These are phyloP conservation scores for Megalurothrips usitatus DNA, from an alignment of 2,888 invertebrate genomes.

Conservation along the genomic window DNA sequence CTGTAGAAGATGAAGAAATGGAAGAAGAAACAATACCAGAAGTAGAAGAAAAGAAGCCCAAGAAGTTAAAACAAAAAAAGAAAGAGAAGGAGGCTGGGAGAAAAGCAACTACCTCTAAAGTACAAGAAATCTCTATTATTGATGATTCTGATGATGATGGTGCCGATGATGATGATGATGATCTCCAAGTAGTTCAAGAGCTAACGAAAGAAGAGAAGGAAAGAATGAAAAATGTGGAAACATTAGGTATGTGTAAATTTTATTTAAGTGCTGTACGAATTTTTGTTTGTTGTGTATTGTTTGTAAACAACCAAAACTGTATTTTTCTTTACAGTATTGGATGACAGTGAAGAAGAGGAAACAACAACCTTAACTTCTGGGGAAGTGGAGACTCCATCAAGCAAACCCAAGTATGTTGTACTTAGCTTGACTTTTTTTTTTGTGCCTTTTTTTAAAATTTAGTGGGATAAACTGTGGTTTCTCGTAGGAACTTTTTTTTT, in stretches of 20 bases:
- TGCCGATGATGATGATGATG: constrained; percentile 44
- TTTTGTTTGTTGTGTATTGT: background rate
- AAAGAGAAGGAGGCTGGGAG: constrained; percentile 40
- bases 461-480: background rate
- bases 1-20: constrained; percentile 41
- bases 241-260: constrained; percentile 42
- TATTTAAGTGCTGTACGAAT: constrained; percentile 35
- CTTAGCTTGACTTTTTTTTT: background rate
- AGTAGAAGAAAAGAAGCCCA: constrained; percentile 33
- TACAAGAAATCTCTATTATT: background rate
- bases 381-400: background rate
- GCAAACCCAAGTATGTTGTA: background rate
- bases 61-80: constrained; percentile 32
- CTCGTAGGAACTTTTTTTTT: background rate
- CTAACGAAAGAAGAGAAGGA: constrained; percentile 41
- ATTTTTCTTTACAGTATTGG: background rate
- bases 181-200: constrained; percentile 43
- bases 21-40: background rate
- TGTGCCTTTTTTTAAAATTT: background rate
- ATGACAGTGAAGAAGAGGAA: constrained; percentile 7
- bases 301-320: background rate
- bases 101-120: constrained; percentile 34
- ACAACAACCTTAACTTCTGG: background rate
- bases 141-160: constrained; percentile 39
- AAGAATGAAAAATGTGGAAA: constrained; percentile 45